phyloP scores from a whole-genome alignment of 2,888 invertebrate genomes.

The Trilocha varians region DNA sequence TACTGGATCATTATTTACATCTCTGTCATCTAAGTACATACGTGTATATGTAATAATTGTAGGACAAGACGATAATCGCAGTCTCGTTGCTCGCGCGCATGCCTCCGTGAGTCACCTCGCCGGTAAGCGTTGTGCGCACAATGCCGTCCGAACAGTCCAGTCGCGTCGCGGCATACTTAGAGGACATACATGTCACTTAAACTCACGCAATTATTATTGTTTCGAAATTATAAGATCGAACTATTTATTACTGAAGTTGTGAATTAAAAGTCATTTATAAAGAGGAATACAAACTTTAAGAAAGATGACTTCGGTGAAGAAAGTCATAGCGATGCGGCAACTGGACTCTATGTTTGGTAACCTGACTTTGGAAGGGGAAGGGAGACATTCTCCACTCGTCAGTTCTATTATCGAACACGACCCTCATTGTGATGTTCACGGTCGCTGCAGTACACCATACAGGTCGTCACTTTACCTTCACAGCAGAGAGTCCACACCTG shows the following conservation, averaged over 20 bases:
- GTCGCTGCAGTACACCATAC: constrained; percentile 61
- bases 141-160: constrained; percentile 62
- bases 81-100: constrained; percentile 62
- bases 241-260: constrained; percentile 26
- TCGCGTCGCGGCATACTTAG: constrained; percentile 66
- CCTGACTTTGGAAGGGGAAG: constrained; percentile 72
- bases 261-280: constrained; percentile 28
- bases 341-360: constrained; percentile 82
- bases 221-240: constrained; percentile 28
- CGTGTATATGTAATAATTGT: constrained; percentile 57
- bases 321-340: constrained; percentile 79
- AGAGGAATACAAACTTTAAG: constrained; percentile 22
- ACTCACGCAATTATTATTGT: constrained; percentile 33
- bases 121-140: constrained; percentile 62
- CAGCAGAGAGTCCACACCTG: constrained; percentile 68
- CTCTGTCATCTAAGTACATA: constrained; percentile 54
- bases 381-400: constrained; percentile 55
- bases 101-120: constrained; percentile 60
- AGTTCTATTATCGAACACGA: constrained; percentile 72
- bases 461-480: constrained; percentile 61
- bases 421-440: constrained; percentile 82
- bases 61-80: constrained; percentile 54
- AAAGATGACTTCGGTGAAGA: constrained; percentile 71
- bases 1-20: constrained; percentile 56
- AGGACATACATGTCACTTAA: constrained; percentile 62